phyloP scores from a whole-genome alignment of 2,797 vertebrate genomes.

The Hirundo rustica region DNA sequence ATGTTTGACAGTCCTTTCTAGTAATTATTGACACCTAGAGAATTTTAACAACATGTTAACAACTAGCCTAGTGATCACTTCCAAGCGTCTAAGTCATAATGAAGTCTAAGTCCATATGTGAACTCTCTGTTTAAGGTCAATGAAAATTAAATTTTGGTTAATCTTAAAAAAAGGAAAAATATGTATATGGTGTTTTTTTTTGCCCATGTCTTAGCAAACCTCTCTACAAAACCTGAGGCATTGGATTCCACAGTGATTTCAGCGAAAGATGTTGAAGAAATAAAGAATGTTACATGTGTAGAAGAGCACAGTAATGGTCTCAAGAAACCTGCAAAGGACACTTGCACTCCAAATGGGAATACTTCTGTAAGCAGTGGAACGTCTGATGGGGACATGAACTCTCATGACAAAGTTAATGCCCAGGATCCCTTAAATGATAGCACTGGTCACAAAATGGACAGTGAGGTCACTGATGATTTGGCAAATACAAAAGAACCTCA shows the following conservation, averaged over 20 bases:
- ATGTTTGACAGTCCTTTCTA: neutral
- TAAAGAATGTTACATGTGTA: neutral
- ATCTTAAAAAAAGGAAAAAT: neutral
- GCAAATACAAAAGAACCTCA: conserved; percentile 50
- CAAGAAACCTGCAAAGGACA: conserved; percentile 76
- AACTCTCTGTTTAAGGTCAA: neutral
- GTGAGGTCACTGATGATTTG: conserved; percentile 33
- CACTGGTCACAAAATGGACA: conserved; percentile 1
- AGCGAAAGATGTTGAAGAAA: conserved; percentile 62
- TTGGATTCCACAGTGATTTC: conserved; percentile 63
- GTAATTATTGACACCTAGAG: neutral
- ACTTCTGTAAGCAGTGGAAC: conserved; percentile 38
- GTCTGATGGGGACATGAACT: conserved; percentile 63
- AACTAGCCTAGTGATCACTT: neutral
- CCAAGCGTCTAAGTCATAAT: neutral
- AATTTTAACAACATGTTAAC: neutral
- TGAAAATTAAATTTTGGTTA: neutral
- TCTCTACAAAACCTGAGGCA: conserved; percentile 71
- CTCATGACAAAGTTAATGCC: conserved; percentile 67
- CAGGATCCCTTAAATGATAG: conserved; percentile 29
- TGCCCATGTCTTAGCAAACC: conserved; percentile 68
- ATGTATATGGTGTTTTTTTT: neutral
- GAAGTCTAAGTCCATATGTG: neutral
- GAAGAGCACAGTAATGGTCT: conserved; percentile 89
- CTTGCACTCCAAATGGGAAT: conserved; percentile 64